These are phyloP conservation scores for Solea solea DNA, from an alignment of 2,113 vertebrate genomes.

Conservation along the genomic window DNA sequence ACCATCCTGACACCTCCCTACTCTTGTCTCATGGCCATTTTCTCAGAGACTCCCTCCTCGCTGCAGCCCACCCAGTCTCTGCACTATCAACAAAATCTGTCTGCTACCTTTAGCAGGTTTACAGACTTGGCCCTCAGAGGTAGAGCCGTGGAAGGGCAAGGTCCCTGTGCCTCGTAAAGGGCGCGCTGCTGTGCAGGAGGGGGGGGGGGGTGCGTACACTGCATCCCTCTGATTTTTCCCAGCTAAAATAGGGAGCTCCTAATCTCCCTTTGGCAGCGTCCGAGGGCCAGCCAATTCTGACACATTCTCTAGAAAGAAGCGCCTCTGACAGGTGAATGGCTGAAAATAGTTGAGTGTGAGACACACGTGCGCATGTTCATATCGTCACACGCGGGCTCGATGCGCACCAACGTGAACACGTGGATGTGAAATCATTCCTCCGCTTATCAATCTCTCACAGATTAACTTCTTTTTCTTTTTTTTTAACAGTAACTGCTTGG, in stretches of 20 bases:
- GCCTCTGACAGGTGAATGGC: slow-evolving; percentile 81
- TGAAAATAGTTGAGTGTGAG: slow-evolving; percentile 75
- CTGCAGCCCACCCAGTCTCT: slow-evolving; percentile 43
- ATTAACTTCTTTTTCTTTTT: background rate
- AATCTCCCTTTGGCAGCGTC: slow-evolving; percentile 79
- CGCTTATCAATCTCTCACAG: too few relatives aligned
- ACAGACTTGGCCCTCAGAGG: slow-evolving; percentile 24
- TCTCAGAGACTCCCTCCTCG: slow-evolving; percentile 4
- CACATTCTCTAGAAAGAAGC: slow-evolving; percentile 82
- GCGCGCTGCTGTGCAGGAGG: slow-evolving; percentile 35
- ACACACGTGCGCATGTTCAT: slow-evolving; percentile 38
- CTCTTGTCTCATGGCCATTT: background rate
- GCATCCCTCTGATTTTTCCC: slow-evolving; percentile 79
- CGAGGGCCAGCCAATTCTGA: slow-evolving; percentile 78
- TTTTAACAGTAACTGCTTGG: background rate
- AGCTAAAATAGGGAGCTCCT: slow-evolving; percentile 82
- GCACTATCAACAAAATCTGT: slow-evolving; percentile 26
- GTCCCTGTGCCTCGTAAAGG: slow-evolving; percentile 37
- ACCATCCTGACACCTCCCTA: slow-evolving; percentile 10
- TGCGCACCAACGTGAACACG: background rate
- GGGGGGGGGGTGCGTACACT: slow-evolving; percentile 1
- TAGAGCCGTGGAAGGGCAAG: slow-evolving; percentile 29
- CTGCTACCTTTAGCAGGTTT: slow-evolving; percentile 18
- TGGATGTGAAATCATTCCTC: too few relatives aligned
- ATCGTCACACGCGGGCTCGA: slow-evolving; percentile 13